Base-by-base conservation (phyloP, 1,140 invertebrate species). In the Drosophila lacertosa region DNA sequence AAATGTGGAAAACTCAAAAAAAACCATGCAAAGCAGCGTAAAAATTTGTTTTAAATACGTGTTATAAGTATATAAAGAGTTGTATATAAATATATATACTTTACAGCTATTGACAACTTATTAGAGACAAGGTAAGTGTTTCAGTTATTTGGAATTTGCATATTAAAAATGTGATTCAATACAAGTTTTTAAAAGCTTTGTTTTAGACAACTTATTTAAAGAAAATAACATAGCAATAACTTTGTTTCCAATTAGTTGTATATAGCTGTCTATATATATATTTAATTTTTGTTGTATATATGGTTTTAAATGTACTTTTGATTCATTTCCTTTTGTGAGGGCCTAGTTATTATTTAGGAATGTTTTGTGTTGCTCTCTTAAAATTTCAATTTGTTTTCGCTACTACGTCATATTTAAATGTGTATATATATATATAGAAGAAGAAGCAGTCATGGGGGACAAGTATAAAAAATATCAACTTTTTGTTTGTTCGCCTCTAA, bases 381-480 rank as follows among this genome's bases (percentile, higher is more conserved):
- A 50, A 58, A 69, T 65, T 65, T 63, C 45, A 53, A 58, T 40
- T 70, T 45, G 7, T 39, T 53, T 48, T 59, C 18, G 24, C 58
- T 60, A 47, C 22, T 53, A 55, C 29, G 32, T 55, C n/a, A 26
- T 73, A 48, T 51, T 24, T 58, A 59, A 22, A 40, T 77, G 22
- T 47, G 57, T 66, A 44, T 44, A 3, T 37, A 15, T 42, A 26
- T 37, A 45, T 47, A 48, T 24, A 59, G 53, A 33, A 80, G 59
- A 78, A 67, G 53, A 59, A 74, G 73, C 71, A 88, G 82, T 58
- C 77, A 65, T 51, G 29, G 44, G 54, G 60, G 64, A 81, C 64
- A 73, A 63, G 77, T 86, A 86, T 88, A 86, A 86, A 84, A 83
- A 86, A 86, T 86, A 86, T 86, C 73, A 80, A 77, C 65, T 86